Evolutionary conservation across 2,797 vertebrate species (phyloP).

Genomic region (Prionace glauca): DNA sequence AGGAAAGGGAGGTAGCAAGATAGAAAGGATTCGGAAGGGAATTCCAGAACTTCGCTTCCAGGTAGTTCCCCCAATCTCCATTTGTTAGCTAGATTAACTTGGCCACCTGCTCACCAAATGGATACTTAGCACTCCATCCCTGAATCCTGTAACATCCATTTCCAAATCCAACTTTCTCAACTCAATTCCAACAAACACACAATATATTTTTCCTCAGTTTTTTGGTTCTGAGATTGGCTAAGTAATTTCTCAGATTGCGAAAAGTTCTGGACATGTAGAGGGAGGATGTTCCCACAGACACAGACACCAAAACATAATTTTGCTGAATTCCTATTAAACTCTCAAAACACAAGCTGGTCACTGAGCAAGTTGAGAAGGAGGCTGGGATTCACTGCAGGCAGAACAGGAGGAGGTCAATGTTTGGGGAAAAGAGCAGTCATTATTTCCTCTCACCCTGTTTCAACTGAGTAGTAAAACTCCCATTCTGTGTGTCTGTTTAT

Average conservation of each 20-base stretch:
- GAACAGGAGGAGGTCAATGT: neutral
- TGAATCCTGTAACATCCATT: neutral
- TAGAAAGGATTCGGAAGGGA: neutral
- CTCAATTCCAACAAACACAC: neutral
- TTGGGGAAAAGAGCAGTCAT: neutral
- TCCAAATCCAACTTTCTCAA: neutral
- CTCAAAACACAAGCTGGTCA: neutral
- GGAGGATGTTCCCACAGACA: neutral
- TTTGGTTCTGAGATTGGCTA: neutral
- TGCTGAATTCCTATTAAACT: neutral
- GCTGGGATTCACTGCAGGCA: neutral
- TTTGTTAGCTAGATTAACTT: neutral
- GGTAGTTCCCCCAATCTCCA: neutral
- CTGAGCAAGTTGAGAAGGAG: neutral
- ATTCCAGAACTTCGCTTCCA: neutral
- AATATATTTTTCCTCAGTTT: neutral
- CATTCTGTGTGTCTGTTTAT: neutral
- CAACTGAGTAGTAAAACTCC: neutral
- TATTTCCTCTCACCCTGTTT: neutral
- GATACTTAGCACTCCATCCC: neutral
- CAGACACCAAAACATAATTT: neutral
- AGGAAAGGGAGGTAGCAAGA: neutral
- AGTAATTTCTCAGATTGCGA: neutral
- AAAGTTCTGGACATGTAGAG: neutral
- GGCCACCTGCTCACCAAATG: neutral